Conservation (phyloP, 1,140 invertebrate species). For the Microvelia longipes region DNA sequence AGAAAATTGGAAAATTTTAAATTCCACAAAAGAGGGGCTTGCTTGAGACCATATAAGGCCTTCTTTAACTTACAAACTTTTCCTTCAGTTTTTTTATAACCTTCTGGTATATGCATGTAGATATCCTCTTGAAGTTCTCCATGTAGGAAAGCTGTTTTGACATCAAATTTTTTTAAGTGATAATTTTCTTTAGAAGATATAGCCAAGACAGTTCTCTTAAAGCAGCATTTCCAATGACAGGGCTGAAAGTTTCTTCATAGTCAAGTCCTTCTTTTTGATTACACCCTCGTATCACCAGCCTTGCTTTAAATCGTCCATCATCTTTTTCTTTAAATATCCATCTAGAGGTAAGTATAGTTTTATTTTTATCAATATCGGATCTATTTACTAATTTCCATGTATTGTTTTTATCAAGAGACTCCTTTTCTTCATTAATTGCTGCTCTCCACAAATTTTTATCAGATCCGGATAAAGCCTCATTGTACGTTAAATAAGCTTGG, state of each 20-base stretch:
- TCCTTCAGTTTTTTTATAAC: constrained; percentile 10
- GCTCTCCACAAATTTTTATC: not conserved
- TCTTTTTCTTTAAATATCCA: constrained; percentile 16
- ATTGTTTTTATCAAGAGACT: not conserved
- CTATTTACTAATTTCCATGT: constrained; percentile 15
- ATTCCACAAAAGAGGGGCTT: constrained; percentile 26
- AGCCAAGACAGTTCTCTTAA: constrained; percentile 29
- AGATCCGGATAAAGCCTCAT: not conserved
- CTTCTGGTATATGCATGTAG: not conserved
- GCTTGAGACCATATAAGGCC: constrained; percentile 31
- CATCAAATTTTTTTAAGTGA: constrained; percentile 30
- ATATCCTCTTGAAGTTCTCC: not conserved
- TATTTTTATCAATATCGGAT: not conserved
- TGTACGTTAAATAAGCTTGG: not conserved
- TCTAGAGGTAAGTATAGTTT: constrained; percentile 13
- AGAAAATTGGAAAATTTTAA: not conserved
- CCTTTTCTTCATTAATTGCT: not conserved
- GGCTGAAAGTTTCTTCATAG: constrained; percentile 27
- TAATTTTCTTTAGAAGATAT: constrained; percentile 27
- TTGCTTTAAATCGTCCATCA: constrained; percentile 25
- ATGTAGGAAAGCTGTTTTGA: constrained; percentile 20
- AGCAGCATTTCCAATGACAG: constrained; percentile 27
- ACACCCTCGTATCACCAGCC: constrained; percentile 30
- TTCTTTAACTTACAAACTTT: constrained; percentile 29
- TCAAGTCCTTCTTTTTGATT: constrained; percentile 22